Base-by-base conservation (phyloP, 2,797 vertebrate genomes). In the Babyrousa celebensis region DNA sequence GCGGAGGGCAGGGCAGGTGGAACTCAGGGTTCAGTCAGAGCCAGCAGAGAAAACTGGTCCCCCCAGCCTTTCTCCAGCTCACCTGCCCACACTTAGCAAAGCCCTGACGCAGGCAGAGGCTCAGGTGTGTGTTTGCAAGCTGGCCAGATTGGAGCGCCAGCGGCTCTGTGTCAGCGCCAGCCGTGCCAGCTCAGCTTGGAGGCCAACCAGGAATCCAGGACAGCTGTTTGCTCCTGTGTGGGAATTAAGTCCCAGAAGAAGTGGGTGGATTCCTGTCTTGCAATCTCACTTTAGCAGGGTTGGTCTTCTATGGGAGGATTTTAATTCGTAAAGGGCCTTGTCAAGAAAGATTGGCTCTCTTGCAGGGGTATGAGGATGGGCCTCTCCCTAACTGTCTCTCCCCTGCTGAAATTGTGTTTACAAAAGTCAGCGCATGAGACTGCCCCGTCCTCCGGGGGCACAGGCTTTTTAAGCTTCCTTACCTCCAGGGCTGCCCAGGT, bases 171-270 rank as follows among this genome's bases (percentile, higher is more conserved):
- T 67, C 56, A 63, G 29, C 7, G 7, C 32, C 65, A 23, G 54
- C 70, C 4, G 21, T 25, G 71, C 91, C 90, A 70, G 84, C 95
- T 85, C 85, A 16, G 85, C 71, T 29, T 67, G 74, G 65, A 77
- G 63, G 60, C 68, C 72, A 25, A 48, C 85, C 71, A 80, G 91
- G 71, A 83, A 40, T 90, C 91, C 56, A 4, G 20, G 65, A 80
- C 25, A 25, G 54, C 62, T 54, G 15, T 72, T 82, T 16, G 82
- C 54, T 75, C 74, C 65, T 16, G 5, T 40, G 15, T 43, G 89
- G 91, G 52, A 86, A 65, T 32, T 20, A 40, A 90, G 27, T 82
- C 82, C 91, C 89, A n/a, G 85, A 62, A 71, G 60, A 93, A 92
- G 86, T 62, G 43, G 94, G 88, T 54, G 54, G 83, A 83, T 54